These are phyloP conservation scores for Styela plicata DNA, from an alignment of 23 tunicate genomes.

Conservation along the genomic window DNA sequence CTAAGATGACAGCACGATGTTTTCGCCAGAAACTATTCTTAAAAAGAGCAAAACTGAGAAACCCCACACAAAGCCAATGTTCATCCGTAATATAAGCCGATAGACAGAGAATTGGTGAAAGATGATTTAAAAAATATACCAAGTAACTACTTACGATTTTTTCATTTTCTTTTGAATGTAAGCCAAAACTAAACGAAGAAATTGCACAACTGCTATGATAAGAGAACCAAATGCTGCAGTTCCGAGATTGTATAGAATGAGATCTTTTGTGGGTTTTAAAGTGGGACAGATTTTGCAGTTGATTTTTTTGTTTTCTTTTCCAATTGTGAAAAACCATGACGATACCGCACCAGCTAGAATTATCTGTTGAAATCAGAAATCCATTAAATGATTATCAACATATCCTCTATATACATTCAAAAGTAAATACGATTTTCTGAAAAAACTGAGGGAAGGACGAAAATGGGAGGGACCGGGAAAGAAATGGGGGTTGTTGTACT, in stretches of 20 bases:
- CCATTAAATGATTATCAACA: neutral
- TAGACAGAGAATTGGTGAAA: too few species aligned
- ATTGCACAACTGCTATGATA: slow-evolving; percentile 57
- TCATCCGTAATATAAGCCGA: too few species aligned
- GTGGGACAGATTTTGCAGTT: slow-evolving; percentile 38
- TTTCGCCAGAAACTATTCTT: too few species aligned
- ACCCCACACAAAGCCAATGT: too few species aligned
- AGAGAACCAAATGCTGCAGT: slow-evolving; percentile 80
- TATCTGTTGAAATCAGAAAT: neutral
- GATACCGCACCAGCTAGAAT: slow-evolving; percentile 58
- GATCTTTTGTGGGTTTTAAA: slow-evolving; percentile 27
- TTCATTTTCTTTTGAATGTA: slow-evolving; percentile 54
- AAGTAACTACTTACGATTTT: slow-evolving; percentile 28
- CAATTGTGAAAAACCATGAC: slow-evolving; percentile 54
- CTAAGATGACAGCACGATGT: too few species aligned
- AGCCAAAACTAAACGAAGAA: slow-evolving; percentile 36
- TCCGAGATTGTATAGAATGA: slow-evolving; percentile 60
- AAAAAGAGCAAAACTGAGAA: too few species aligned
- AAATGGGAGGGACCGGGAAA: too few species aligned
- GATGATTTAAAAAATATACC: too few species aligned
- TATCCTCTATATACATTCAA: too few species aligned
- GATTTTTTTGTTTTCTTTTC: slow-evolving; percentile 28
- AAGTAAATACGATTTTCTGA: too few species aligned
- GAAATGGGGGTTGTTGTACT: too few species aligned
- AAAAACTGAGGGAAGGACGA: too few species aligned